Base-by-base conservation (phyloP, 1,140 invertebrate species). In the Battus philenor region DNA sequence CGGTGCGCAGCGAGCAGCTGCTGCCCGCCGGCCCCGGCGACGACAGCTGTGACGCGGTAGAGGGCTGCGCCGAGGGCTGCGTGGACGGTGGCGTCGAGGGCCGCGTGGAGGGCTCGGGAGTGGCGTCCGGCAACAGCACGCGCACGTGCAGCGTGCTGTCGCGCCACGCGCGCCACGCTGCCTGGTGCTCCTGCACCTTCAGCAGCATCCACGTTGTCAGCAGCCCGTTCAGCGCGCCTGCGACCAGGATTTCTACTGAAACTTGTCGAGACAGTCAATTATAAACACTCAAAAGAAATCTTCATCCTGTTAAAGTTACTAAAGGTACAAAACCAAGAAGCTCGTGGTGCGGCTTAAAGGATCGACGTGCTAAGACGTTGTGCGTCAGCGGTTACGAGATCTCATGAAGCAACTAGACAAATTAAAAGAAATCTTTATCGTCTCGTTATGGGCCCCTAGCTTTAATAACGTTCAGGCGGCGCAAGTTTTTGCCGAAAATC, bases 161-260 rank as follows among this genome's bases (percentile, higher is more conserved):
- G n/a, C 78, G 70, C 80, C 80, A 85, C 29, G 70, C 56, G 47
- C 65, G 76, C 80, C 80, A 85, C 47, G 78, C 75, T 45, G 65
- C 9, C 61, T 82, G 81, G 55, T 82, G 78, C 65, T 81, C 78
- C 56, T 85, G 81, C 47, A 85, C 73, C 66, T 82, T 85, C 9
- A 82, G 70, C 29, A 82, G 71, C 65, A 80, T 78, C 81, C 81
- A 85, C 11, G 81, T 85, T 0, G 81, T 85, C 24, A 85, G 54
- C 43, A 85, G 59, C 0, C 81, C 81, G 54, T 85, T 85, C 4
- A 82, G 54, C 0, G 81, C 78, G 6, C 81, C 81, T 85, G 45
- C 29, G 24, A 6, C 2, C 18, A 20, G 2, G 6, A 20, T 20
- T 20, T 6, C 6, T 3, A 20, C 18, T 20, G n/a, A n/a, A n/a